Evolutionary conservation across 2,888 invertebrate species (phyloP).

Genomic region (Drosophila cracens): DNA sequence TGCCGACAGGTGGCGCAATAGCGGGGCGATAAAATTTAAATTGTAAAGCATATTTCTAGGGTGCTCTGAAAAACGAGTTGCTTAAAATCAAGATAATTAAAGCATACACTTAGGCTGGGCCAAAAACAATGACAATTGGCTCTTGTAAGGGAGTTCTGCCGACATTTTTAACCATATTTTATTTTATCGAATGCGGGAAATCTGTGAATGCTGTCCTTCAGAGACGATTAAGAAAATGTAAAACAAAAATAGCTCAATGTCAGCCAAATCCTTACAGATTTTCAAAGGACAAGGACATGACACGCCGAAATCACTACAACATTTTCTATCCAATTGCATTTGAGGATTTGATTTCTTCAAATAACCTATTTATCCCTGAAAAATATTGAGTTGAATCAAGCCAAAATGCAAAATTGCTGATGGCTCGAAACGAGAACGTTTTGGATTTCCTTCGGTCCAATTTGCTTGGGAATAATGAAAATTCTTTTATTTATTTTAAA

Average conservation of each 20-base stretch:
- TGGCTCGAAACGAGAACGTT: not conserved
- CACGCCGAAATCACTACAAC: not conserved
- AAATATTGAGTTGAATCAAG: not conserved
- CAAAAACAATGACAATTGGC: not conserved
- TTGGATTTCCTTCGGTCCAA: not conserved
- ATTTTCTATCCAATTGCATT: not conserved
- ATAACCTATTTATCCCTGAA: not conserved
- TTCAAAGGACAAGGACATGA: not conserved
- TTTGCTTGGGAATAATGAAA: not conserved
- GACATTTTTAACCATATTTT: too few species aligned
- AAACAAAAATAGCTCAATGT: not conserved
- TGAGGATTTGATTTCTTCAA: not conserved
- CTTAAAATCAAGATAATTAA: not conserved
- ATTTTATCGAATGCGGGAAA: not conserved
- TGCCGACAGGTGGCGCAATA: slow-evolving; percentile 11
- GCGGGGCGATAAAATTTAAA: not conserved
- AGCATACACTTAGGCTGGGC: not conserved
- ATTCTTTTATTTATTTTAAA: slow-evolving; percentile 43
- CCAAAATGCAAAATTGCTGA: not conserved
- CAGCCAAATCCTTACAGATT: not conserved
- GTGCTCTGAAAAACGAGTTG: accelerated
- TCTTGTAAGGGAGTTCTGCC: accelerated
- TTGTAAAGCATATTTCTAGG: not conserved
- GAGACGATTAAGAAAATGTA: not conserved
- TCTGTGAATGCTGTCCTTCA: not conserved